Evolutionary conservation across 2,888 invertebrate species (phyloP).

Genomic region (Hydraecia micacea): DNA sequence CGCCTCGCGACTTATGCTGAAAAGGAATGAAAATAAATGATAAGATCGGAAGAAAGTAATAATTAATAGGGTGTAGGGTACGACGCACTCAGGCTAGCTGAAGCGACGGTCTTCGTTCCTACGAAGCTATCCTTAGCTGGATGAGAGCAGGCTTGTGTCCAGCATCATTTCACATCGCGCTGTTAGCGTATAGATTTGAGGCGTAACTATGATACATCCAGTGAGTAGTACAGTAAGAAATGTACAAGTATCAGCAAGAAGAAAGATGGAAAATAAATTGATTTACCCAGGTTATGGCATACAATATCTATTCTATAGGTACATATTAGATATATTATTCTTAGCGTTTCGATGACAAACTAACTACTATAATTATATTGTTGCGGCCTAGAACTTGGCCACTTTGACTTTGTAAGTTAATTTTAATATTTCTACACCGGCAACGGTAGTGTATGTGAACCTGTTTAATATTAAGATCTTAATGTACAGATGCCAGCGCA

Average conservation of each 20-base stretch:
- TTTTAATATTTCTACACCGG: too few species aligned
- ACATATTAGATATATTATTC: too few species aligned
- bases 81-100: not conserved
- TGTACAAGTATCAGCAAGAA: not conserved
- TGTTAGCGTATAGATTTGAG: not conserved
- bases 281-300: not conserved
- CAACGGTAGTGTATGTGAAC: too few species aligned
- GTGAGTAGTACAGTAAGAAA: not conserved
- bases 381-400: too few species aligned
- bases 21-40: constrained; percentile 15
- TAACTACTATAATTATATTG: too few species aligned
- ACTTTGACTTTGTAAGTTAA: too few species aligned
- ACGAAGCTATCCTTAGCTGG: too few species aligned
- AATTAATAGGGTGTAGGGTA: not conserved
- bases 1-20: constrained; percentile 86
- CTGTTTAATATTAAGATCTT: too few species aligned
- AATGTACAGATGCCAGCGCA: too few species aligned
- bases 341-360: too few species aligned
- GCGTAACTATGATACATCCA: not conserved
- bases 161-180: not conserved
- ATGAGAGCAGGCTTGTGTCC: too few species aligned
- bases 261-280: too few species aligned
- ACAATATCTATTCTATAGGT: not conserved
- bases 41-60: not conserved
- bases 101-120: not conserved